Conservation (phyloP, 2,113 vertebrate genomes). For the mouse (Mus musculus) region GRCm39 chr10:117763001-117763500, state of each 20-base stretch:
- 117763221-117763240: constrained; percentile 11
- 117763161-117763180: background rate
- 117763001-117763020: background rate
- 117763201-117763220: constrained; percentile 1
- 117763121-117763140: background rate
- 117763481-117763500: background rate
- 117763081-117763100: background rate
- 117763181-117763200: background rate
- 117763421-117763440: background rate
- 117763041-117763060: constrained; percentile 18
- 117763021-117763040: background rate
- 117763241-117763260: background rate
- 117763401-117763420: constrained; percentile 21
- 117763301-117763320: background rate
- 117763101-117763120: background rate
- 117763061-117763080: background rate
- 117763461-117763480: background rate
- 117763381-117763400: background rate
- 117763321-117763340: constrained; percentile 13
- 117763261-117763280: constrained; percentile 16
- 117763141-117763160: background rate
- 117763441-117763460: background rate
- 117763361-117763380: constrained; percentile 27
- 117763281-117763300: background rate
- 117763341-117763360: constrained; percentile 22